Evolutionary conservation across 2,113 vertebrate genomes (phyloP).

Genomic region (Phaetusa simplex): DNA sequence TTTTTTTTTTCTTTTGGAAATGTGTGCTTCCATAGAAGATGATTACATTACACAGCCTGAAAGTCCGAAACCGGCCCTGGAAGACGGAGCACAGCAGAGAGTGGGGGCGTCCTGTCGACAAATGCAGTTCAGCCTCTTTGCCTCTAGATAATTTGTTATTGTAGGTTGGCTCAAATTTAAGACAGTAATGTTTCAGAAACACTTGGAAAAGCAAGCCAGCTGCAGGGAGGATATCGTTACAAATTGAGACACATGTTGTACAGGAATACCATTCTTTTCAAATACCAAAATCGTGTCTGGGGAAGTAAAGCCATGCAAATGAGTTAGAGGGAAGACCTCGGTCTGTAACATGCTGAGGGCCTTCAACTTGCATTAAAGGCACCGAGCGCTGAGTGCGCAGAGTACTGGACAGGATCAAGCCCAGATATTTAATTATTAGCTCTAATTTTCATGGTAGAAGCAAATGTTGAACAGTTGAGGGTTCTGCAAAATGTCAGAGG

Average conservation of each 20-base stretch:
- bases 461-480: slow-evolving; percentile 23
- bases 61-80: slow-evolving; percentile 50
- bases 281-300: slow-evolving; percentile 64
- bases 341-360: not conserved
- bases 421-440: slow-evolving; percentile 35
- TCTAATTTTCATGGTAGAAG: slow-evolving; percentile 12
- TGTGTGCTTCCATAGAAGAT: slow-evolving; percentile 40
- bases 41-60: slow-evolving; percentile 48
- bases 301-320: slow-evolving; percentile 61
- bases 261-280: slow-evolving; percentile 70
- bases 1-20: not conserved
- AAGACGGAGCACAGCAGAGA: slow-evolving; percentile 45
- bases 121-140: slow-evolving; percentile 58
- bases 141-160: slow-evolving; percentile 71
- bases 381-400: not conserved
- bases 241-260: slow-evolving; percentile 74
- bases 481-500: slow-evolving; percentile 28
- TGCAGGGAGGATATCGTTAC: slow-evolving; percentile 72
- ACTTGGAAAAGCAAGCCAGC: slow-evolving; percentile 74
- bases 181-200: slow-evolving; percentile 73
- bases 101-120: slow-evolving; percentile 3
- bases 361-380: not conserved
- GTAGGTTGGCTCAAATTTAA: slow-evolving; percentile 69
- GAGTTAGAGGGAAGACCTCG: not conserved
- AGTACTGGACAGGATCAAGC: not conserved